Evolutionary conservation across 2,888 invertebrate species (phyloP), one percentile per base, ranked within the genome.

Genomic region (Ectemnius lituratus): DNA sequence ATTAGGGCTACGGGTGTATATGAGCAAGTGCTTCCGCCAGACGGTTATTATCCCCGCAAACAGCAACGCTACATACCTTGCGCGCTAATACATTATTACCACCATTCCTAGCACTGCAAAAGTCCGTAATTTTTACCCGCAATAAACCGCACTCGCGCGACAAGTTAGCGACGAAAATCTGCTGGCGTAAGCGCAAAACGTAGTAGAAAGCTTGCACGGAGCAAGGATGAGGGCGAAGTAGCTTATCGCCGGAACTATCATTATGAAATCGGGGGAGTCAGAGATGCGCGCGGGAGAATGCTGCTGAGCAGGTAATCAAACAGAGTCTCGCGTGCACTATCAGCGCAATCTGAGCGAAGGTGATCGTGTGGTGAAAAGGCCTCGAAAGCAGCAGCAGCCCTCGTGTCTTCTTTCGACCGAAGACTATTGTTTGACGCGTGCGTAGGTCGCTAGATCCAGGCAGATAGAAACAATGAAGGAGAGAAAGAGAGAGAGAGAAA

Each of bases 1-100:
- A 76, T 78, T 64, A 72, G 76, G 77, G 70, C 72, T 76, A 67
- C 64, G 67, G 73, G 72, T 76, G 73, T 59, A 67, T 49, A 73
- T 67, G 62, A 62, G 52, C 64, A 47, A 67, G 66, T 14, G 64
- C 68, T 77, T 71, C 75, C 75, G 66, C 69, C 46, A 62, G 27
- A 57, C 45, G 47, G 16, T 28, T 49, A 61, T 67, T 46, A 70
- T 65, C 47, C 37, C 20, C 37, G 37, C 18, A 27, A 56, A 59
- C 14, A 6, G 6, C 13, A 18, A 18, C 56, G 68, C 62, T 56
- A 37, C 67, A 23, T 23, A 16, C 65, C 67, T 8, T 4, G 5
- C 37, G 37, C 37, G 11, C 37, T 62, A 63, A 18, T 20, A 28
- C 45, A 60, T 66, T 67, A 64, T 67, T 61, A 60, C 37, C 28